Evolutionary conservation across 2,113 vertebrate genomes (phyloP).

Genomic region (Nematolebias whitei): DNA sequence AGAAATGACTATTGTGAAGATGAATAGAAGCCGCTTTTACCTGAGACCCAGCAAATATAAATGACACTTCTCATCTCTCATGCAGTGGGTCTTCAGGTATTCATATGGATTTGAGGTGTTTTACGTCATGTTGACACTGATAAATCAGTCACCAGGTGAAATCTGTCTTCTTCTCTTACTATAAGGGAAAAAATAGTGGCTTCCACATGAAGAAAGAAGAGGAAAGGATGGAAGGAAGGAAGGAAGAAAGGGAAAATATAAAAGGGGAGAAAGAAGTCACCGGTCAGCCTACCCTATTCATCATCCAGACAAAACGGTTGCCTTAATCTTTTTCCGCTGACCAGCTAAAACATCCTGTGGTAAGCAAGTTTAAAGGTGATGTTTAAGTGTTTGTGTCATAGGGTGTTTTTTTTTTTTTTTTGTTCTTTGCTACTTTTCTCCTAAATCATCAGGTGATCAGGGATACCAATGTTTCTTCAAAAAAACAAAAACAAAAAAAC

Average conservation of each 20-base stretch:
- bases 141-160: constrained; percentile 93
- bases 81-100: constrained; percentile 80
- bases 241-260: constrained; percentile 32
- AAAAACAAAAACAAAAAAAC: too few relatives aligned
- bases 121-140: constrained; percentile 84
- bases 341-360: constrained; percentile 85
- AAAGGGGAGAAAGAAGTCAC: constrained; percentile 84
- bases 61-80: constrained; percentile 76
- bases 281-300: constrained; percentile 88
- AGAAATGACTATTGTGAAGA: constrained; percentile 50
- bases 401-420: constrained; percentile 15
- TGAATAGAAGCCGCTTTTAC: constrained; percentile 71
- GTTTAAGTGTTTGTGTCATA: constrained; percentile 67
- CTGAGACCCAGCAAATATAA: constrained; percentile 75
- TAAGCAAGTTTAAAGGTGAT: constrained; percentile 85
- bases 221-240: constrained; percentile 28
- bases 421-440: constrained; percentile 20
- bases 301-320: constrained; percentile 90
- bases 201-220: constrained; percentile 72
- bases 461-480: constrained; percentile 5
- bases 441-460: constrained; percentile 12
- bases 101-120: constrained; percentile 83
- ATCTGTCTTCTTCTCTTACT: constrained; percentile 85
- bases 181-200: constrained; percentile 91
- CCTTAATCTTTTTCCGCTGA: constrained; percentile 80